phyloP scores from a whole-genome alignment of 2,797 vertebrate genomes.

The Spea hammondii region DNA sequence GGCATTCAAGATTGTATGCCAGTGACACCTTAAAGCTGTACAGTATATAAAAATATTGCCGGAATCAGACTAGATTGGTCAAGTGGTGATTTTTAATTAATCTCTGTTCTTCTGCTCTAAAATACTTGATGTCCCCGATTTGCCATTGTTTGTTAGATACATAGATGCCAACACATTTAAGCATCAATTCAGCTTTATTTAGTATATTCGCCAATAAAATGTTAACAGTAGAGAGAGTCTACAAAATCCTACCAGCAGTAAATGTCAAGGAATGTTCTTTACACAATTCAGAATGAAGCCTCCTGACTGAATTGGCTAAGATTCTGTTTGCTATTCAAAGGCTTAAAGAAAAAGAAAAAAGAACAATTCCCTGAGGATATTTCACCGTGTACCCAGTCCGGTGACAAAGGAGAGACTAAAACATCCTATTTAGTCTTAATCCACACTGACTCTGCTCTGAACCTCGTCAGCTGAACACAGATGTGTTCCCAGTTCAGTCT shows the following conservation, averaged over 20 bases:
- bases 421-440: conserved; percentile 13
- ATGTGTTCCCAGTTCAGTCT: conserved; percentile 17
- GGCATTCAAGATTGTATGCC: no score
- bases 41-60: no score
- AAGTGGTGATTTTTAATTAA: no score
- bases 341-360: conserved; percentile 7
- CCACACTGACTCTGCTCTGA: conserved; percentile 5
- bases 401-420: conserved; percentile 13
- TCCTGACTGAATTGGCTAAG: conserved; percentile 10
- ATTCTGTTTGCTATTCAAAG: conserved; percentile 15
- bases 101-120: no score
- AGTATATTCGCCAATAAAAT: not conserved
- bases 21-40: no score
- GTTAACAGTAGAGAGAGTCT: not conserved
- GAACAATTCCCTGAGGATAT: conserved; percentile 4
- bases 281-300: not conserved
- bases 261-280: conserved; percentile 8
- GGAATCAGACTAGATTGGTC: no score
- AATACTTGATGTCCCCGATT: no score
- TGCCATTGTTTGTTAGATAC: no score
- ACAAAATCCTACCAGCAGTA: not conserved
- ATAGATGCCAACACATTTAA: no score
- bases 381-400: not conserved
- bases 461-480: conserved; percentile 15
- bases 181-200: no score